Evolutionary conservation across 2,113 vertebrate genomes (phyloP).

Genomic region (Australoheros scitulus): DNA sequence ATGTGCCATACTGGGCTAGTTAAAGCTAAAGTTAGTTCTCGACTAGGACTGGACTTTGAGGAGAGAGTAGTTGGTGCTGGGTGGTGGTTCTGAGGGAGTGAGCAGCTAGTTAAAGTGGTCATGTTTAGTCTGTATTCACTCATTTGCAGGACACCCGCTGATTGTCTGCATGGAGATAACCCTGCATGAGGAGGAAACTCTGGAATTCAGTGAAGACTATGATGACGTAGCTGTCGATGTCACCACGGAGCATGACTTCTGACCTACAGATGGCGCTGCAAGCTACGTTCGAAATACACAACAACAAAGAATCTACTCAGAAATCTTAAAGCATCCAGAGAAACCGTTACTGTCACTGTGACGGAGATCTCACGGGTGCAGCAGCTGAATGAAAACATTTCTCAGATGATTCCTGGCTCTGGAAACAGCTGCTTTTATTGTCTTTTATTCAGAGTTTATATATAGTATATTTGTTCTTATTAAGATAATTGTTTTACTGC

Average conservation of each 20-base stretch:
- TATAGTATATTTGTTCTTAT: no score
- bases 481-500: no score
- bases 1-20: background rate
- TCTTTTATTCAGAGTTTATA: no score
- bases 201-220: background rate
- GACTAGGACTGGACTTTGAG: accelerated
- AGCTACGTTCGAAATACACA: no score
- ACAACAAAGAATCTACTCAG: no score
- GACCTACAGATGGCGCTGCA: background rate
- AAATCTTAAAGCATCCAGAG: no score
- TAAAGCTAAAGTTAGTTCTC: background rate
- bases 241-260: background rate
- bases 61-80: no score
- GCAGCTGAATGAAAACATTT: no score
- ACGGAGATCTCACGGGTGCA: no score
- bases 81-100: background rate
- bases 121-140: background rate
- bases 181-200: background rate
- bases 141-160: background rate
- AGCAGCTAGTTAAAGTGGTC: background rate
- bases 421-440: no score
- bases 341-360: no score
- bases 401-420: no score
- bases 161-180: background rate
- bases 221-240: background rate